Evolutionary conservation across 2,113 vertebrate genomes (phyloP), one percentile per base, ranked within the genome.

Genomic region (Odocoileus hemionus): DNA sequence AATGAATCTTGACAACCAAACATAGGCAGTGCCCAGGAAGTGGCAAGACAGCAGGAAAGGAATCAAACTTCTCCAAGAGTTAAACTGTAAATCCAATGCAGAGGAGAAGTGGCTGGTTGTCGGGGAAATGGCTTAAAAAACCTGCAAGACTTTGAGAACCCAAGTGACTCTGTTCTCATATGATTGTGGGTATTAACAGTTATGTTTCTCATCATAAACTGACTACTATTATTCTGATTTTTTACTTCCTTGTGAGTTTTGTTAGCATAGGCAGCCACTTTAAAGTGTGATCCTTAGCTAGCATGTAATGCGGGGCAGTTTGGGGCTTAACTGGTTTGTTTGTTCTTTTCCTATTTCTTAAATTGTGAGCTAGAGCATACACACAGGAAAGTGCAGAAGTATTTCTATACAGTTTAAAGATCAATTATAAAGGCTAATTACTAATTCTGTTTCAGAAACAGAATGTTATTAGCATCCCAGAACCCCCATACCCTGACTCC

Each of bases 401-500:
- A 57, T 55, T 52, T 80, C 33, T 25, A 1, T 64, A 60, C 23
- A 61, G n/a, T 92, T 93, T 70, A 78, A 92, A 54, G 45, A 67
- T 16, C 52, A 89, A 86, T 54, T 82, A 36, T 70, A 86, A 76
- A 85, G 23, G 60, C 78, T 52, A 16, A 13, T 95, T 33, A 54
- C 33, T 57, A 54, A 47, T 93, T 95, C 52, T 60, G 30, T 36
- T 97, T 67, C 55, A 86, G 84, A 86, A 94, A 47, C 1, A 78
- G 79, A 91, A 87, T 1, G 26, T 55, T 17, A 47, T 17, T 74
- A 39, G 78, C 82, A 45, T 13, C 60, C 67, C 25, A 23, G 57
- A 33, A 60, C 3, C n/a, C 36, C 16, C 7, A 14, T 3, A 2
- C 2, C 13, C 25, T 19, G 4, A 47, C 23, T 2, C 30, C 78